phyloP scores from a whole-genome alignment of 2,113 vertebrate genomes.

The Poecilia latipinna region DNA sequence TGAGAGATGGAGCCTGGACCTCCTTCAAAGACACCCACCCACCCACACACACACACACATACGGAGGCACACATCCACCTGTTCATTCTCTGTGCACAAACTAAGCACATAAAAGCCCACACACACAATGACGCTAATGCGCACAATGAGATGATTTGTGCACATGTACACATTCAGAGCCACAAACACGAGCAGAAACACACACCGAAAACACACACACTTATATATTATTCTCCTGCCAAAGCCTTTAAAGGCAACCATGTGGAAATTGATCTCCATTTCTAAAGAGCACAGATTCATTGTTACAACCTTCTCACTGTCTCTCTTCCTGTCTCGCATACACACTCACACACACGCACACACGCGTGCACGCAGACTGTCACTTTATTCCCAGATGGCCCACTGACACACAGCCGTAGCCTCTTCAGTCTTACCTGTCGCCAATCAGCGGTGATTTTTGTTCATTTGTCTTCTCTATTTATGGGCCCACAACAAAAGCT shows the following conservation, averaged over 20 bases:
- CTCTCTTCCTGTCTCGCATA: conserved; percentile 5
- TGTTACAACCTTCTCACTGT: conserved; percentile 56
- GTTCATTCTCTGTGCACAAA: conserved; percentile 45
- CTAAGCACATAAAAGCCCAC: conserved; percentile 35
- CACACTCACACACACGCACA: conserved; percentile 28
- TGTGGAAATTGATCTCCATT: conserved; percentile 76
- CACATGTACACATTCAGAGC: conserved; percentile 5
- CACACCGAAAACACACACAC: conserved; percentile 23
- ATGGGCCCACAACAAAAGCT: conserved; percentile 58
- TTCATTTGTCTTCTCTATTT: conserved; percentile 64
- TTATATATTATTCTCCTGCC: conserved; percentile 53
- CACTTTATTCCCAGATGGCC: conserved; percentile 64
- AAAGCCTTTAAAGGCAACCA: conserved; percentile 72
- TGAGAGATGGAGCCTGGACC: conserved; percentile 79
- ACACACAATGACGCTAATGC: conserved; percentile 18
- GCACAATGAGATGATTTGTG: conserved; percentile 11
- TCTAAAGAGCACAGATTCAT: conserved; percentile 74
- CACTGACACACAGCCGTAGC: conserved; percentile 50
- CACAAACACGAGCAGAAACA: conserved; percentile 12
- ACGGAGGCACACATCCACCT: conserved; percentile 39
- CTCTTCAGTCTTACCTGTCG: conserved; percentile 68
- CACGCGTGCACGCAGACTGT: conserved; percentile 26
- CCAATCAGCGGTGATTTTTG: conserved; percentile 65
- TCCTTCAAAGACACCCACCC: conserved; percentile 48
- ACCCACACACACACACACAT: conserved; percentile 20